These are phyloP conservation scores for Neria commutata DNA, from an alignment of 2,888 invertebrate species.

Conservation along the genomic window DNA sequence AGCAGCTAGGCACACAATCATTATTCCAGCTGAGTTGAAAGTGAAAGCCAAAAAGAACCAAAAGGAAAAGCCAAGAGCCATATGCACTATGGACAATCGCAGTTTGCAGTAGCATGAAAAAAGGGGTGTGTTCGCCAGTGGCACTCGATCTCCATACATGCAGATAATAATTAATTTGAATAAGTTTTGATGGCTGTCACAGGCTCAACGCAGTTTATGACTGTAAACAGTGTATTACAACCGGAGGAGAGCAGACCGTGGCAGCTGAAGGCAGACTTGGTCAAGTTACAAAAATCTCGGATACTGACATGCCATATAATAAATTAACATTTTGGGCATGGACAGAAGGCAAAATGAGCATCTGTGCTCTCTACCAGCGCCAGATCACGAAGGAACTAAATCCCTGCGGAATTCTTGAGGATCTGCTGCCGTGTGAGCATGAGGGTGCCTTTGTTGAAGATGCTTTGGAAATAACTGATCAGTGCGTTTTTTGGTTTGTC, in stretches of 20 bases:
- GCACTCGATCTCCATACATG: neutral
- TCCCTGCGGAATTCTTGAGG: no score
- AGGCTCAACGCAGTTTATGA: conserved; percentile 15
- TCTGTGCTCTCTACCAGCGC: neutral
- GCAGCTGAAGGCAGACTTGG: neutral
- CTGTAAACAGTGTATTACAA: conserved; percentile 17
- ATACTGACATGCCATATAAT: no score
- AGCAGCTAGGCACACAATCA: conserved; percentile 42
- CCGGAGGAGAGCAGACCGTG: neutral
- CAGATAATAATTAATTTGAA: conserved; percentile 25
- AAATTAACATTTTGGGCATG: neutral
- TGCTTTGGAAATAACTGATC: neutral
- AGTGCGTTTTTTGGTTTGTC: no score
- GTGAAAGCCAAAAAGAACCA: conserved; percentile 33
- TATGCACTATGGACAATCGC: conserved; percentile 15
- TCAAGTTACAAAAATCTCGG: neutral
- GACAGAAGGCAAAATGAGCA: conserved; percentile 1
- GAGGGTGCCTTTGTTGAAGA: neutral
- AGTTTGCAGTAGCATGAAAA: neutral
- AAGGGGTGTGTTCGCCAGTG: neutral
- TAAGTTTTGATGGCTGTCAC: conserved; percentile 23
- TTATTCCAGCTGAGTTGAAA: conserved; percentile 34
- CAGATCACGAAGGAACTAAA: no score
- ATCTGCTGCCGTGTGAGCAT: neutral
- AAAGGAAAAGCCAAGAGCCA: conserved; percentile 44